phyloP scores from a whole-genome alignment of 2,888 invertebrate species.

The Oxytorus armatus region DNA sequence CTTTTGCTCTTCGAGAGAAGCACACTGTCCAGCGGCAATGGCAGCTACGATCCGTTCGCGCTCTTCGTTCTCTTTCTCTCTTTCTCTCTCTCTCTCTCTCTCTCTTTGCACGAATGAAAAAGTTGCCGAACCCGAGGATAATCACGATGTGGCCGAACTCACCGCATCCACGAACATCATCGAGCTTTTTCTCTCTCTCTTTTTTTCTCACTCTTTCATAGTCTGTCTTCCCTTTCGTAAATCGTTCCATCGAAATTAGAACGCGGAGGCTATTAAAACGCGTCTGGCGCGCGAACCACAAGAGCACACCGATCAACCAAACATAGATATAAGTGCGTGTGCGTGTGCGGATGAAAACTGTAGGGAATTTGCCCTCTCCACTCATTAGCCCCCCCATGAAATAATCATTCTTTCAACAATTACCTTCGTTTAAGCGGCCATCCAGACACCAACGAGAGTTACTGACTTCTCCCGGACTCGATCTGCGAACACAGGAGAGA shows the following conservation, averaged over 20 bases:
- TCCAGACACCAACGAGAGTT: conserved; percentile 49
- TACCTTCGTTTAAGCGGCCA: conserved; percentile 58
- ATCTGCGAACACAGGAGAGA: conserved; percentile 53
- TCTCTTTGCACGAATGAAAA: conserved; percentile 51
- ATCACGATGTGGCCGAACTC: conserved; percentile 58
- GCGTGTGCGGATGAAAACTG: conserved; percentile 25
- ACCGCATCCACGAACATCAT: conserved; percentile 41
- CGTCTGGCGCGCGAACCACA: conserved; percentile 59
- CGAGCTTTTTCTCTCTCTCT: background rate
- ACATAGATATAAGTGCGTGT: conserved; percentile 16
- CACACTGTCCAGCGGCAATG: conserved; percentile 13
- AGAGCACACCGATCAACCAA: conserved; percentile 70
- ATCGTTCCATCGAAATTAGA: conserved; percentile 67
- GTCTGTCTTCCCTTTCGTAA: conserved; percentile 45
- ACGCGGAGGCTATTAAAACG: conserved; percentile 61
- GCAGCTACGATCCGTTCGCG: conserved; percentile 26
- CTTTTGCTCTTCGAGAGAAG: conserved; percentile 22
- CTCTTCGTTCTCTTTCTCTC: no score
- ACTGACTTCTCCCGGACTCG: conserved; percentile 20
- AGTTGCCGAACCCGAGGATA: conserved; percentile 62
- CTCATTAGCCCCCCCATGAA: conserved; percentile 56
- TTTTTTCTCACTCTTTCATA: conserved; percentile 4
- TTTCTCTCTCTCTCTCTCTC: conserved; percentile 9
- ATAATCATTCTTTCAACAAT: conserved; percentile 61
- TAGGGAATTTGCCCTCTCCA: conserved; percentile 38